Percentiles rank a stretch among this genome's conserved stretches.
These are phyloP conservation scores for Nysson spinosus DNA, from an alignment of 2,888 invertebrate genomes.

Conservation along the genomic window DNA sequence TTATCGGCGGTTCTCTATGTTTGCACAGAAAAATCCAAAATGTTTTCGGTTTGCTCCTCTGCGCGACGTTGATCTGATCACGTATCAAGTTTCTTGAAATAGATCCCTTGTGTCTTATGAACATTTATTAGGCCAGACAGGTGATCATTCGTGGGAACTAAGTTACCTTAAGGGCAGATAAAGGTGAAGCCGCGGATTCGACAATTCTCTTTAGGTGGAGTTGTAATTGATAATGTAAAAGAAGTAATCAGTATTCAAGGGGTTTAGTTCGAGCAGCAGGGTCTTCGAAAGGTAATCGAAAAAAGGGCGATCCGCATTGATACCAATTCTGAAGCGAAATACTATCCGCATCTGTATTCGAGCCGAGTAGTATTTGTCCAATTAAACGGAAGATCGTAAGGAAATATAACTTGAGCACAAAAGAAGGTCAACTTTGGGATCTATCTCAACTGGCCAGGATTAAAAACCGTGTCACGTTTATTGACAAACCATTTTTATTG, in stretches of 20 bases:
- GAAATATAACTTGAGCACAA: constrained; percentile 43
- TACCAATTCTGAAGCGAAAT: constrained; percentile 19
- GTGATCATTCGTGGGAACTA: too few relatives aligned
- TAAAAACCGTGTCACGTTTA: constrained; percentile 24
- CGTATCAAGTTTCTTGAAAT: too few relatives aligned
- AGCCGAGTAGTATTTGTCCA: constrained; percentile 43
- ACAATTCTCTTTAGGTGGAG: constrained; percentile 22
- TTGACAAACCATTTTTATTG: constrained; percentile 2
- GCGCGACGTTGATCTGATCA: too few relatives aligned
- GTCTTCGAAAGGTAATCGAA: constrained; percentile 36
- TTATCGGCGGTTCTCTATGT: constrained; percentile 10
- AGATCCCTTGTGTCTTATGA: too few relatives aligned
- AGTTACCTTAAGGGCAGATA: too few relatives aligned
- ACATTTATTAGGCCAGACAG: too few relatives aligned
- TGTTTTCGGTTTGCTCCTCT: too few relatives aligned
- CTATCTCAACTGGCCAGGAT: constrained; percentile 14
- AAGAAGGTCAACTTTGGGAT: constrained; percentile 42
- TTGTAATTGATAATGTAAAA: constrained; percentile 39
- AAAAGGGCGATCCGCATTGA: constrained; percentile 21
- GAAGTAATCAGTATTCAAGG: constrained; percentile 39
- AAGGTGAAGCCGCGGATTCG: constrained; percentile 9
- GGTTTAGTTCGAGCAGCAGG: constrained; percentile 27
- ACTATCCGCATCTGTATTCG: constrained; percentile 36
- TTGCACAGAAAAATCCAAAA: neutral
- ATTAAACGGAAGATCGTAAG: constrained; percentile 47